Conservation (phyloP, 1,140 invertebrate species). For the Epicauta chinensis region DNA sequence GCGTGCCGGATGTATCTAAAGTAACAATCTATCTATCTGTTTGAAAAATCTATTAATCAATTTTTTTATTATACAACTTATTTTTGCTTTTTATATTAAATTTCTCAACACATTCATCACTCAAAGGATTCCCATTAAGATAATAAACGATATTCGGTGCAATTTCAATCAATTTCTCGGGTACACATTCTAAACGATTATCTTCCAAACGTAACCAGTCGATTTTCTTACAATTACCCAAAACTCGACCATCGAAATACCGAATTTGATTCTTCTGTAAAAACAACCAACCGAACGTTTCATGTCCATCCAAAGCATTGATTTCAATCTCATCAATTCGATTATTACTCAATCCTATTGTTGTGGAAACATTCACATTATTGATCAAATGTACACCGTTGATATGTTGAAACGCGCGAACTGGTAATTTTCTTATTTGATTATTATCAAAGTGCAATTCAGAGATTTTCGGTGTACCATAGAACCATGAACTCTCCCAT, state of each 20-base stretch:
- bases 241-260: conserved; percentile 24
- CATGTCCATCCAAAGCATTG: conserved; percentile 31
- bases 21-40: too few relatives aligned
- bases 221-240: conserved; percentile 26
- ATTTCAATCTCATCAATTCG: conserved; percentile 30
- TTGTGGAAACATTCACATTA: conserved; percentile 29
- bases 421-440: conserved; percentile 28
- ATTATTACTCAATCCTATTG: conserved; percentile 35
- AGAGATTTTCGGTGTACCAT: conserved; percentile 28
- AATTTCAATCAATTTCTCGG: conserved; percentile 27
- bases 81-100: conserved; percentile 14
- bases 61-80: conserved; percentile 8
- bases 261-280: conserved; percentile 33
- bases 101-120: conserved; percentile 44
- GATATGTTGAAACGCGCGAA: conserved; percentile 30
- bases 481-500: conserved; percentile 35
- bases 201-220: conserved; percentile 32
- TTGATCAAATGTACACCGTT: conserved; percentile 28
- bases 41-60: not conserved
- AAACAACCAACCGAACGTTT: conserved; percentile 35
- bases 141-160: conserved; percentile 30
- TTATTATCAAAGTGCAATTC: conserved; percentile 36
- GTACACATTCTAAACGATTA: conserved; percentile 33
- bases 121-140: conserved; percentile 32
- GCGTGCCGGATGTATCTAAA: too few relatives aligned